Conservation (phyloP, 2,888 invertebrate species). For the Balanococcus diminutus region DNA sequence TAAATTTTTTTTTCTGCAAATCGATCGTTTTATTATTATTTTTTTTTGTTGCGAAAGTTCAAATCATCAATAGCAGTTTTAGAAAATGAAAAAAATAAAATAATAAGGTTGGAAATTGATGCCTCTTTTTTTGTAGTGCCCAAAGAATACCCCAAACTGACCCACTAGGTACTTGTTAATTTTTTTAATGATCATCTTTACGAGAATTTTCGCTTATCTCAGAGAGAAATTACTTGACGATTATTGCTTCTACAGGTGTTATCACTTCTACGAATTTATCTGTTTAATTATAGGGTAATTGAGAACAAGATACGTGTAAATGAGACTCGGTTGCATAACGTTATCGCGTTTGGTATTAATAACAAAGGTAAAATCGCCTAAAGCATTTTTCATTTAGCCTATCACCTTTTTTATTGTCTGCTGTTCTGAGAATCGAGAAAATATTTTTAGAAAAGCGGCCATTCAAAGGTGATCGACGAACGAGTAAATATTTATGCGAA, state of each 20-base stretch:
- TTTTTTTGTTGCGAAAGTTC: neutral
- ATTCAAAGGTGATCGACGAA: neutral
- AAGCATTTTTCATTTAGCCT: neutral
- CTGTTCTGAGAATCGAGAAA: neutral
- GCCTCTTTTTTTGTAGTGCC: neutral
- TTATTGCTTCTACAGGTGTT: neutral
- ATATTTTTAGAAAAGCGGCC: slow-evolving; percentile 15
- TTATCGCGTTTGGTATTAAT: neutral
- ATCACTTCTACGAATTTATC: neutral
- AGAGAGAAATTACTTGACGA: neutral
- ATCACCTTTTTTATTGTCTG: neutral
- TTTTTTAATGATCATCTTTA: neutral
- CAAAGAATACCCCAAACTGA: neutral
- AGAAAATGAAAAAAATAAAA: neutral
- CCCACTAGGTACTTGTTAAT: neutral
- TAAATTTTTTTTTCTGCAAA: neutral
- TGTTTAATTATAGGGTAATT: neutral
- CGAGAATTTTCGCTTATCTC: neutral
- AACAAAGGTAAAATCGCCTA: slow-evolving; percentile 8
- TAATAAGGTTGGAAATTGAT: neutral
- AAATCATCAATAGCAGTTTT: neutral
- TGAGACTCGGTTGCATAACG: neutral
- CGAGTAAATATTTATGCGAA: slow-evolving; percentile 21
- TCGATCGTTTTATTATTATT: neutral
- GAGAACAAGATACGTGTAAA: no score